Base-by-base conservation (phyloP, 2,113 vertebrate species). In the Spilogale gracilis region DNA sequence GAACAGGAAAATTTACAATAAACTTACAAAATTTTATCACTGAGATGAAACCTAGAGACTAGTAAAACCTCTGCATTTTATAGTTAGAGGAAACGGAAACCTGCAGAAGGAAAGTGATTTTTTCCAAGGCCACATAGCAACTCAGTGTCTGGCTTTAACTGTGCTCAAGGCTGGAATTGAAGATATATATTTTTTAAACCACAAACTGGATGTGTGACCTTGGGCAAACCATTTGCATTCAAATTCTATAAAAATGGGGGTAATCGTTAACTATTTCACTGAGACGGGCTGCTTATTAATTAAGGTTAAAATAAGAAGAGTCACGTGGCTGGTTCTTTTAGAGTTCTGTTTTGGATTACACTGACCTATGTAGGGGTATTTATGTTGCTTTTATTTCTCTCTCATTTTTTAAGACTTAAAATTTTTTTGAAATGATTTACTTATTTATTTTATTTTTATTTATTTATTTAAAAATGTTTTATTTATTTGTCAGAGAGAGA, bases 221-320 rank as follows among this genome's bases (percentile, higher is more conserved):
- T 80, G 80, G 20, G 6, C 60, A 94, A 95, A 56, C 30, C 23
- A 25, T 90, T 92, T 85, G 48, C 61, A 84, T 96, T 95, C 32
- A 56, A 94, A 63, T 84, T 56, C 30, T 83, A 13, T 78, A 88
- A 87, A 91, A 83, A 43, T 58, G 21, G 60, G 56, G 86, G n/a
- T 95, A 92, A 87, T 90, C 32, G 58, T 92, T 95, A 97, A 92
- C 84, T 74, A 11, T 48, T 56, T 58, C 27, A 52, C 23, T 73
- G 58, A 95, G 21, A 23, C 0, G 23, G 90, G 21, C 63, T 97
- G 96, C n/a, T 97, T 56, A 60, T 71, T 96, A 76, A 95, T 94
- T 89, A 71, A 95, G 48, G 6, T 78, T 89, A 54, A 27, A 25
- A n/a, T 78, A 79, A 91, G 85, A 80, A 80, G 69, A 74, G 60